Evolutionary conservation across 2,888 invertebrate genomes (phyloP).

Genomic region (Tillus elongatus): DNA sequence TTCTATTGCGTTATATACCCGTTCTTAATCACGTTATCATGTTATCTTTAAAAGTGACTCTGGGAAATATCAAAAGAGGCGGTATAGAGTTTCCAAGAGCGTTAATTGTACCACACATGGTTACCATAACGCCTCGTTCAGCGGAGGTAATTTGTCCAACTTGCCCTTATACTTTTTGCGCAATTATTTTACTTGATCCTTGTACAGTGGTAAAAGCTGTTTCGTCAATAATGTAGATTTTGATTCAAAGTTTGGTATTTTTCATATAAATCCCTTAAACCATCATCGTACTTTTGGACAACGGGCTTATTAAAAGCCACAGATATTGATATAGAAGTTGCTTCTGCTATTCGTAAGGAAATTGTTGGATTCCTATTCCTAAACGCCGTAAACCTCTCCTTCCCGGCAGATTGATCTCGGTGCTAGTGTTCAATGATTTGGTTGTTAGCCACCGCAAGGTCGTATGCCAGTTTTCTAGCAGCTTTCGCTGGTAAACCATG

Average conservation of each 20-base stretch:
- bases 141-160: slow-evolving; percentile 6
- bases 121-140: slow-evolving; percentile 5
- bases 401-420: slow-evolving; percentile 4
- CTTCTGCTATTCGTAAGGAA: slow-evolving; percentile 1
- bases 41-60: slow-evolving; percentile 8
- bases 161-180: slow-evolving; percentile 7
- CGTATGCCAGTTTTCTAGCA: slow-evolving; percentile 7
- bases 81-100: slow-evolving; percentile 11
- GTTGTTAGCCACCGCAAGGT: slow-evolving; percentile 6
- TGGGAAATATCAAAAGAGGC: slow-evolving; percentile 12
- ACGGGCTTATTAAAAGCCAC: slow-evolving; percentile 7
- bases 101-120: slow-evolving; percentile 7
- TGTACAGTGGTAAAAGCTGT: slow-evolving; percentile 7
- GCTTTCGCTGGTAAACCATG: slow-evolving; percentile 7
- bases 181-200: slow-evolving; percentile 3
- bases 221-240: slow-evolving; percentile 8
- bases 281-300: slow-evolving; percentile 6
- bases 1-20: too few species aligned
- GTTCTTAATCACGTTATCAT: too few species aligned
- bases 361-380: slow-evolving; percentile 8
- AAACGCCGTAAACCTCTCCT: slow-evolving; percentile 8
- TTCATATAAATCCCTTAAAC: slow-evolving; percentile 6
- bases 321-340: slow-evolving; percentile 5
- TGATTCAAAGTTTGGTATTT: slow-evolving; percentile 5
- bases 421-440: slow-evolving; percentile 3